phyloP scores from a whole-genome alignment of 2,888 invertebrate genomes.

The Ophion slaviceki region DNA sequence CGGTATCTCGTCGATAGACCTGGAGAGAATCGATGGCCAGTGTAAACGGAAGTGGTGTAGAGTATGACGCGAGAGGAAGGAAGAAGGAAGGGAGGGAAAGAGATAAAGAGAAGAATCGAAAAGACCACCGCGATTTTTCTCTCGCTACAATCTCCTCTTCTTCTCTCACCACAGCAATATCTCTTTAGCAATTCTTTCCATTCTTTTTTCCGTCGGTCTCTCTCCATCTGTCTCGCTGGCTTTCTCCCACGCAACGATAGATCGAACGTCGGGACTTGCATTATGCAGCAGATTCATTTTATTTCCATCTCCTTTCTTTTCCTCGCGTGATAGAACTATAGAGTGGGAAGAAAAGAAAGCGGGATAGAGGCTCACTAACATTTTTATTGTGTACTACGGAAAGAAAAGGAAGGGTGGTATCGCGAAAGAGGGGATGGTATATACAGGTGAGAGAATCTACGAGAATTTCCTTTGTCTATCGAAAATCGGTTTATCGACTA shows the following conservation, averaged over 20 bases:
- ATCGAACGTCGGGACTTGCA: slow-evolving; percentile 65
- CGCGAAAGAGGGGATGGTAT: slow-evolving; percentile 11
- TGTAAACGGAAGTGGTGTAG: slow-evolving; percentile 47
- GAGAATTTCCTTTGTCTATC: slow-evolving; percentile 74
- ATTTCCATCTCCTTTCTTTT: slow-evolving; percentile 61
- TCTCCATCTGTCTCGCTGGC: slow-evolving; percentile 17
- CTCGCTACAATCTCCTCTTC: slow-evolving; percentile 39
- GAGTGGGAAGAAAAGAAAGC: slow-evolving; percentile 18
- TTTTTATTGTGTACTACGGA: slow-evolving; percentile 63
- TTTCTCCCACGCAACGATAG: slow-evolving; percentile 55
- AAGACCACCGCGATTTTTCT: slow-evolving; percentile 60
- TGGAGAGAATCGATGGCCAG: slow-evolving; percentile 59
- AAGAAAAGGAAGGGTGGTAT: slow-evolving; percentile 35
- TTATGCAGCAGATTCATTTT: slow-evolving; percentile 67
- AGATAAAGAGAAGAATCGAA: slow-evolving; percentile 35
- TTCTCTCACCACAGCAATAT: slow-evolving; percentile 46
- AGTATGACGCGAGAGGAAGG: slow-evolving; percentile 4
- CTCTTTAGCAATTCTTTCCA: slow-evolving; percentile 40
- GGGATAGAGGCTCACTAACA: slow-evolving; percentile 51
- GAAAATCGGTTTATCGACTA: slow-evolving; percentile 81
- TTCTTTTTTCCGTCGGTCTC: slow-evolving; percentile 27
- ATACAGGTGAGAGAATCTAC: slow-evolving; percentile 35
- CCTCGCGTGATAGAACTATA: slow-evolving; percentile 36
- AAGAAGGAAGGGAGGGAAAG: slow-evolving; percentile 9
- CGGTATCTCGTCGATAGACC: slow-evolving; percentile 52